Percentiles rank a stretch among this genome's conserved stretches.
These are phyloP conservation scores for Siphamia tubifer DNA, from an alignment of 2,113 vertebrate species.

Conservation along the genomic window DNA sequence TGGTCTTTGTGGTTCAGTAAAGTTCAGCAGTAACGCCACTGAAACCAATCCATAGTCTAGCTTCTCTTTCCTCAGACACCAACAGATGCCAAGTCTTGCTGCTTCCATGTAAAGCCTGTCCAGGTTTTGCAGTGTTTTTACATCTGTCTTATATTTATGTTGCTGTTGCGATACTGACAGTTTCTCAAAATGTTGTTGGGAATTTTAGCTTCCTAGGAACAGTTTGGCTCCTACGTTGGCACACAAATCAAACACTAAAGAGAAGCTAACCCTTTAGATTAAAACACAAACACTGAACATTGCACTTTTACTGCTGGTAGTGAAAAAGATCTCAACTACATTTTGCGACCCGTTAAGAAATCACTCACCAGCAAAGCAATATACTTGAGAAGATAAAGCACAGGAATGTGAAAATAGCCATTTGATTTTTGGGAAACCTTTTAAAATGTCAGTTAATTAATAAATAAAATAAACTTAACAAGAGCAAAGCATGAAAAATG, in stretches of 20 bases:
- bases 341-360: background rate
- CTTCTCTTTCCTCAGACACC: background rate
- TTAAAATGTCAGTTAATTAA: background rate
- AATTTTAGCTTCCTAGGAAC: background rate
- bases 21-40: background rate
- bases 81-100: no score
- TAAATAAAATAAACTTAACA: background rate
- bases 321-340: background rate
- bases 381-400: background rate
- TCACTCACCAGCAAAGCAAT: background rate
- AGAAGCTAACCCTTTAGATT: background rate
- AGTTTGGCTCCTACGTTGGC: background rate
- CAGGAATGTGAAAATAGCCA: background rate
- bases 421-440: background rate
- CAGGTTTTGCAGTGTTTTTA: no score
- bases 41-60: background rate
- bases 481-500: no score
- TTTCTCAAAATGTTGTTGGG: background rate
- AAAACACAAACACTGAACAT: background rate
- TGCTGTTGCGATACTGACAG: background rate
- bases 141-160: background rate
- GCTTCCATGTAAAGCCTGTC: no score
- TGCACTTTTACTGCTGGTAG: background rate
- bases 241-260: background rate
- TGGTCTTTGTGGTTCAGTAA: background rate